Evolutionary conservation across 2,113 vertebrate genomes (phyloP).

Genomic region (Solenodon paradoxus): DNA sequence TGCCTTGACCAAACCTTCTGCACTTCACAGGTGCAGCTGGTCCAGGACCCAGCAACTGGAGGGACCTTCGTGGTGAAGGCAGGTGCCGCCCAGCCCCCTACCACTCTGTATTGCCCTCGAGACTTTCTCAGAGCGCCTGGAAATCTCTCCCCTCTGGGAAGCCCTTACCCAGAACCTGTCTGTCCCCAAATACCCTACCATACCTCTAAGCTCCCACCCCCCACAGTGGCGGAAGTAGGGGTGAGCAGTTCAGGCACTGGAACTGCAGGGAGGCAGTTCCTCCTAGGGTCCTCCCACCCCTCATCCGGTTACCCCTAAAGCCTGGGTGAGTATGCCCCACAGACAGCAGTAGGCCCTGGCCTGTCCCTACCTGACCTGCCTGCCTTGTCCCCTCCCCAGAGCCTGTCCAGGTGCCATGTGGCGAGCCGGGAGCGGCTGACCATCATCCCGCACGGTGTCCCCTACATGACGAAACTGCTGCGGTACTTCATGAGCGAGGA

Average conservation of each 20-base stretch:
- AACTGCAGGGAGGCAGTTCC: background rate
- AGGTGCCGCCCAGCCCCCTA: slow-evolving; percentile 60
- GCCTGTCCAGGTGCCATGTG: slow-evolving; percentile 91
- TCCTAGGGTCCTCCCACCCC: background rate
- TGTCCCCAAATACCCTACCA: too few relatives aligned
- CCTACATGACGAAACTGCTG: slow-evolving; percentile 95
- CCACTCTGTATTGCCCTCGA: background rate
- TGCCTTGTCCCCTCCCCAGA: slow-evolving; percentile 79
- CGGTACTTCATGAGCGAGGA: slow-evolving; percentile 95
- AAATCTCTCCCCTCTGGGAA: background rate
- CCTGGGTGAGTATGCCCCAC: background rate
- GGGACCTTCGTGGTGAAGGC: slow-evolving; percentile 96
- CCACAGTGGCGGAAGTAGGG: fast-evolving
- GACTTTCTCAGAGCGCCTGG: background rate
- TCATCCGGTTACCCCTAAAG: background rate
- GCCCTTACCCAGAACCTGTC: background rate
- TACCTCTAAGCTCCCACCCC: too few relatives aligned
- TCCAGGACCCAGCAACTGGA: slow-evolving; percentile 91
- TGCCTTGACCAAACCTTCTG: slow-evolving; percentile 43
- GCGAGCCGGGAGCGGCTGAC: slow-evolving; percentile 90
- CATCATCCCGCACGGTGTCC: slow-evolving; percentile 95
- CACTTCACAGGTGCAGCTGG: slow-evolving; percentile 89
- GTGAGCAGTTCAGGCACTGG: background rate
- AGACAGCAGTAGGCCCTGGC: background rate
- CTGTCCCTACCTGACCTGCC: background rate